These are phyloP conservation scores for Clarias platycephalus DNA, from an alignment of 2,797 vertebrate species.

Conservation along the genomic window DNA sequence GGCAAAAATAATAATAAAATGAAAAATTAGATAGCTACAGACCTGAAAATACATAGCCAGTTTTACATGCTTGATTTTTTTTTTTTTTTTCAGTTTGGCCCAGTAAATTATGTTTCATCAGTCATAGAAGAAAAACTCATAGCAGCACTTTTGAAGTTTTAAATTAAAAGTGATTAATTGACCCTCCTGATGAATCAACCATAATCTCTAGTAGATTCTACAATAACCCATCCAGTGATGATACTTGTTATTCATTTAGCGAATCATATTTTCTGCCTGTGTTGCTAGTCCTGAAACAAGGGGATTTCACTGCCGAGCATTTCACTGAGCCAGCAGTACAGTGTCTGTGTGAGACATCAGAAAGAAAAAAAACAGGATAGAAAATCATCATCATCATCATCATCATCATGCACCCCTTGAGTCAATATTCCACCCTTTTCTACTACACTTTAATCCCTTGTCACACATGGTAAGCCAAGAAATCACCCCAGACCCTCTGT, in stretches of 20 bases:
- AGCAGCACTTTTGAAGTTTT: background rate
- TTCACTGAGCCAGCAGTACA: background rate
- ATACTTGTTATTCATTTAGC: conserved; percentile 29
- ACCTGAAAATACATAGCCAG: no score
- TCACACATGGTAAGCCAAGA: conserved; percentile 8
- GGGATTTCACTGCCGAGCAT: conserved; percentile 2
- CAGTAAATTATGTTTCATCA: conserved; percentile 1
- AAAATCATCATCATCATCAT: conserved; percentile 3
- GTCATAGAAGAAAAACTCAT: background rate
- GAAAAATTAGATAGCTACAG: background rate
- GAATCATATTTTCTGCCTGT: conserved; percentile 31
- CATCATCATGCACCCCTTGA: background rate
- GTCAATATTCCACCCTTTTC: conserved; percentile 27
- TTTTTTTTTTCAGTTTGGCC: background rate
- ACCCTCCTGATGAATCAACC: background rate
- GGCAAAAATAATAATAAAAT: background rate
- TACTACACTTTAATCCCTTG: conserved; percentile 26
- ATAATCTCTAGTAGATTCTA: conserved; percentile 24
- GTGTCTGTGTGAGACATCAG: background rate
- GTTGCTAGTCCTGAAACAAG: conserved; percentile 14
- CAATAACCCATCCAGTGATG: background rate
- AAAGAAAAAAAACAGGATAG: background rate
- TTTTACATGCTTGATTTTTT: no score
- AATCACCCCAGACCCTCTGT: conserved; percentile 21
- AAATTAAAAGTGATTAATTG: conserved; percentile 13